Percentiles rank a stretch among this genome's conserved stretches.
Evolutionary conservation across 2,113 vertebrate genomes (phyloP).

Genomic region (Hyla sarda): DNA sequence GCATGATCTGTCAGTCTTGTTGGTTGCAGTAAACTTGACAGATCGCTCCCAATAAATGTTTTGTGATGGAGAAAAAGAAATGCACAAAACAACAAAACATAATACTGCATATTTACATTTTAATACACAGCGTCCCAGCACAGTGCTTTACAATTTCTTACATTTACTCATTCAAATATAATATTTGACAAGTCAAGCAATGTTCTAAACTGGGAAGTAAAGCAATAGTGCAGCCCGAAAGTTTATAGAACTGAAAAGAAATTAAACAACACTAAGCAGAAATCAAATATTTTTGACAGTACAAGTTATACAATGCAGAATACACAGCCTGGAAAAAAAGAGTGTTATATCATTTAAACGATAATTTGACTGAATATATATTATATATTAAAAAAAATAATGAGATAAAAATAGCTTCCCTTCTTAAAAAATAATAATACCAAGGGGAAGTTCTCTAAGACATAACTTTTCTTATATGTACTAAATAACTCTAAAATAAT

Average conservation of each 20-base stretch:
- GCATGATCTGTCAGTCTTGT: conserved; percentile 3
- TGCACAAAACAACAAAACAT: not conserved
- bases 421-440: too few relatives aligned
- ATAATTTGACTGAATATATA: not conserved
- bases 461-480: too few relatives aligned
- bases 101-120: conserved; percentile 1
- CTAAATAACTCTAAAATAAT: too few relatives aligned
- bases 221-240: too few relatives aligned
- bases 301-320: not conserved
- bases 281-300: conserved; percentile 6
- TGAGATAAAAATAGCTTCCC: not conserved
- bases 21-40: conserved; percentile 14
- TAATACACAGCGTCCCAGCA: not conserved
- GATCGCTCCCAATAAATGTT: conserved; percentile 5
- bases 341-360: conserved; percentile 6
- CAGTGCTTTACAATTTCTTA: not conserved
- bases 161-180: not conserved
- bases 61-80: not conserved
- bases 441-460: too few relatives aligned
- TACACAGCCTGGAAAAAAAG: not conserved
- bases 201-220: not conserved
- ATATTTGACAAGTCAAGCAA: not conserved
- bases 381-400: not conserved
- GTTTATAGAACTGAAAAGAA: not conserved
- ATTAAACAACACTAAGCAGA: not conserved